Conservation (phyloP, 2,888 invertebrate genomes). For the Dendrolimus houi region DNA sequence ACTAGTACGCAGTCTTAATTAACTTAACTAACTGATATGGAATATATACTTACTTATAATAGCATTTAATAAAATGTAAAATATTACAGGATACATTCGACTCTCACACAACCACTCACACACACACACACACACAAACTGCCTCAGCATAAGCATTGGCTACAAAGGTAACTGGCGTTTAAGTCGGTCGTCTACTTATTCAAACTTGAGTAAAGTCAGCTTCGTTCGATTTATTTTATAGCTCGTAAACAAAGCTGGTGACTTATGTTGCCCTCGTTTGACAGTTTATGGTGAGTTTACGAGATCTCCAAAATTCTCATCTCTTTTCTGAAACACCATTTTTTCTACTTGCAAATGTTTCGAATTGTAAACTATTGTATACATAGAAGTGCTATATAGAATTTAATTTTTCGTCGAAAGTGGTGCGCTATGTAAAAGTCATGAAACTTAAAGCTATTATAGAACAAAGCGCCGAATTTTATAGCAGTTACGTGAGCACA, state of each 20-base stretch:
- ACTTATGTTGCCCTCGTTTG: conserved; percentile 56
- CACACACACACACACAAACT: no score
- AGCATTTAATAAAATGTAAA: no score
- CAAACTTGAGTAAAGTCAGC: conserved; percentile 31
- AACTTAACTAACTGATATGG: no score
- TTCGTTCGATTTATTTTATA: conserved; percentile 69
- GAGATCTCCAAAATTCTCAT: conserved; percentile 37
- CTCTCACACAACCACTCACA: no score
- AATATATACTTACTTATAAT: no score
- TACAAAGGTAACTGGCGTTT: neutral
- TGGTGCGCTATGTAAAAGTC: neutral
- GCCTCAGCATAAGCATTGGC: no score
- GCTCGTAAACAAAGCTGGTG: conserved; percentile 64
- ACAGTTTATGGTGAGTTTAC: conserved; percentile 67
- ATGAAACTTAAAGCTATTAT: neutral
- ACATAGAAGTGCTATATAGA: conserved; percentile 4
- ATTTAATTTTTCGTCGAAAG: neutral
- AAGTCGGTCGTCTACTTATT: conserved; percentile 2
- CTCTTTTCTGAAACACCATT: conserved; percentile 35
- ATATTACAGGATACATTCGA: no score
- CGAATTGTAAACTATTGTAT: conserved; percentile 38
- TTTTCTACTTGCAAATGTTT: conserved; percentile 52
- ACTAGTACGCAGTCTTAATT: no score
- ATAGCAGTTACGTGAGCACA: neutral
- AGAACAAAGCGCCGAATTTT: neutral